Base-by-base conservation (phyloP, 2,113 vertebrate genomes). In the Bombycilla garrulus region DNA sequence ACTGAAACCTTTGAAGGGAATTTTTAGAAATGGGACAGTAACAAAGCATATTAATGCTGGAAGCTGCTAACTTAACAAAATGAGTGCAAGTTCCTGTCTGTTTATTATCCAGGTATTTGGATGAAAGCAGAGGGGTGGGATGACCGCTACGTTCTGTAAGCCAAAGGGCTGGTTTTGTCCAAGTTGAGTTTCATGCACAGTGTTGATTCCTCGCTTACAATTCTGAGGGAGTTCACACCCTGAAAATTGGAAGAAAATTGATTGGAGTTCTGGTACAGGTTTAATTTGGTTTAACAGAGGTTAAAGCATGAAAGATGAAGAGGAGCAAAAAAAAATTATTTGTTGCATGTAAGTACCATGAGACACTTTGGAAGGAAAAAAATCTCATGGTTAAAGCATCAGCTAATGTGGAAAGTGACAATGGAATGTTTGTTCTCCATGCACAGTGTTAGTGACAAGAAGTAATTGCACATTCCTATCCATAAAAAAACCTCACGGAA, bases 61-160 rank as follows among this genome's bases (percentile, higher is more conserved):
- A 31, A 79, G 15, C 15, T 44, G 17, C 9, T 85, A 42, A 44
- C 5, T 24, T 45, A 44, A 36, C 31, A 45, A 83, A 88, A 50
- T 2, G 24, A 61, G 0, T 31, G 3, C 7, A 9, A 42, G 4
- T 24, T 69, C 13, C 9, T 1, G 0, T 6, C 6, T 65, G 7
- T 7, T 23, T 64, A 1, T 54, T 81, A 10, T 35, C 6, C 10
- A 65, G 11, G 7, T 8, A 29, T 3, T 10, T 8, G 17, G 44
- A 62, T 33, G 62, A 77, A 95, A 70, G 2, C 12, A 70, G 24
- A 20, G 5, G 8, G 60, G 4, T 15, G 20, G 6, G 11, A 28
- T 56, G 26, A 31, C 12, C 4, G 38, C 8, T 22, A 0, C 48
- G 4, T n/a, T 83, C 31, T 65, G 12, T 4, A 44, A 47, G 8